Base-by-base conservation (phyloP, 1,140 invertebrate genomes). In the Batillaria attramentaria region DNA sequence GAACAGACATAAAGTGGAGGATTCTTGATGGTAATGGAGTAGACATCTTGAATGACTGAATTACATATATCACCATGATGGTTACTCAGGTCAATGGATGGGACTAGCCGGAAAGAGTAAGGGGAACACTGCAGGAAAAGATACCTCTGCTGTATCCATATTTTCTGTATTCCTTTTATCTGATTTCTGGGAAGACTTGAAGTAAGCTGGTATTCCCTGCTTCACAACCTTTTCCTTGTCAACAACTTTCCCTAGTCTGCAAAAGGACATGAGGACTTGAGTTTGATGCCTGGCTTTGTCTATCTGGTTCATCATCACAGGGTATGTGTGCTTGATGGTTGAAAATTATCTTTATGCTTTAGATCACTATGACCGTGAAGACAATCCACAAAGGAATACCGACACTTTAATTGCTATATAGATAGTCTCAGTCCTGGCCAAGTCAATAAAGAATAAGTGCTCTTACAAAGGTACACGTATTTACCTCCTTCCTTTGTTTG, bases 191-290 rank as follows among this genome's bases (percentile, higher is more conserved):
- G 76, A 39, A 41, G 54, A 69, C 72, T 79, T 83, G 57, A 87
- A 75, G 74, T 88, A 90, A 43, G 86, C 86, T 70, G 82, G 81
- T 72, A 88, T 79, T 28, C 84, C 87, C 42, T 83, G 84, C 65
- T 72, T 84, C 46, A 79, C 74, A n/a, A 90, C 79, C 75, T 88
- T 88, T 20, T 86, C 84, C 37, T 86, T 86, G 57, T 88, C 78
- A 33, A 89, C 87, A 20, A 86, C 66, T 84, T 88, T 89, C 50
- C 85, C 87, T n/a, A 87, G 79, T 69, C 89, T 90, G 73, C 65
- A 81, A 78, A 60, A 72, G 28, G 77, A 74, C 8, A n/a, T 33
- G 33, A 54, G n/a, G 35, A 57, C 0, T 57, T 41, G 20, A 65
- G 72, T 60, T 42, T 37, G n/a, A n/a, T n/a, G n/a, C n/a, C n/a